Percentiles rank a stretch among this genome's conserved stretches.
Conservation (phyloP, 2,113 vertebrate species). For the Trichomycterus rosablanca region DNA sequence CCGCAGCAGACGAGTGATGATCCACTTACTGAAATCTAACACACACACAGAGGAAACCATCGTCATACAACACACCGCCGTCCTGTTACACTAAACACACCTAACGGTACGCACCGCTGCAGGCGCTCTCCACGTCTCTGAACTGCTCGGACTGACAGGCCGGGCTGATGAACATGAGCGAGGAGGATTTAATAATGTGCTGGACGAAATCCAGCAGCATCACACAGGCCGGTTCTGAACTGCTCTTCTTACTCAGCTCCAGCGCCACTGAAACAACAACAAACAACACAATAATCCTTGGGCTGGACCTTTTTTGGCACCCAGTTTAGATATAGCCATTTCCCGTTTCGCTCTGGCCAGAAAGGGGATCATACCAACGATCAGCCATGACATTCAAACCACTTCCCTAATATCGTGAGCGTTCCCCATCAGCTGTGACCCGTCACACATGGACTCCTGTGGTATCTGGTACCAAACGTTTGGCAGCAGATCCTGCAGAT, state of each 20-base stretch:
- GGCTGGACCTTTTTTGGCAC: too few species aligned
- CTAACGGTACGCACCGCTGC: conserved; percentile 67
- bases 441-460: too few species aligned
- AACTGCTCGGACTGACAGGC: conserved; percentile 69
- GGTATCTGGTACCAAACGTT: too few species aligned
- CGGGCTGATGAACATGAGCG: conserved; percentile 88
- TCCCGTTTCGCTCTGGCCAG: too few species aligned
- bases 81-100: background rate
- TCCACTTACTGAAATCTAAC: conserved; percentile 92
- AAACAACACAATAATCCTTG: too few species aligned
- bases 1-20: conserved; percentile 81
- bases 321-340: background rate
- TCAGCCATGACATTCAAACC: too few species aligned
- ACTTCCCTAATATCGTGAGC: too few species aligned
- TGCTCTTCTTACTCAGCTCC: conserved; percentile 86
- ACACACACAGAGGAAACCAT: conserved; percentile 18
- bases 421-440: too few species aligned
- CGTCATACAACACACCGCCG: background rate
- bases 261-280: conserved; percentile 75
- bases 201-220: conserved; percentile 97
- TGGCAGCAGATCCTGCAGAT: too few species aligned
- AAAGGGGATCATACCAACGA: too few species aligned
- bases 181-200: conserved; percentile 93
- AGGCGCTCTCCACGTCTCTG: conserved; percentile 68
- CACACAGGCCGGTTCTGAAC: conserved; percentile 86